Evolutionary conservation across 2,888 invertebrate genomes (phyloP), one percentile per base, ranked within the genome.

Genomic region (Caenorhabditis japonica): DNA sequence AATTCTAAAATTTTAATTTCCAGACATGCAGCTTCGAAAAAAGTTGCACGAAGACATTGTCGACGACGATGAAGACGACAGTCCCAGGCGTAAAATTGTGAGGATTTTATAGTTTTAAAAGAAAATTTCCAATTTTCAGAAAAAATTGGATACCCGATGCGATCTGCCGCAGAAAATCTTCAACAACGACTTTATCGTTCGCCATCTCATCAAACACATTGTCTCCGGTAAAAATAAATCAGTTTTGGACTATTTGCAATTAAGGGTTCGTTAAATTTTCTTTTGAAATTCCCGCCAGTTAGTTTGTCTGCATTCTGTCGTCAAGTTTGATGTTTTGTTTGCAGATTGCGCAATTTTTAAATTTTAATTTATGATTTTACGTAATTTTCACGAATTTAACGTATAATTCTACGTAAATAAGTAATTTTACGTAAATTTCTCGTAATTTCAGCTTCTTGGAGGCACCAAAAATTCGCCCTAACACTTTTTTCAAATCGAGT

Each of bases 21-120:
- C 46, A 41, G 43, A 47, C 38, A 64, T 64, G 64, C 55, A 39
- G 39, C 64, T 46, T 30, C 55, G 64, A 49, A 64, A 55, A 53
- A 64, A 64, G 56, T 43, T 64, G 64, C 64, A 56, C 49, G 64
- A 64, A 7, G 64, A 36, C 17, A 39, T 56, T 27, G 47, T 56
- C 49, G 64, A 64, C 27, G 62, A 19, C 36, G 62, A 62, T 23
- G 64, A 64, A 34, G 64, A 64, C 17, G 36, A 43, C 17, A 56
- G 55, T 30, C 64, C 64, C 10, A 47, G 47, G 17, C 55, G 64
- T 5, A 64, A 64, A 49, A 64, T 64, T n/a, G 64, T 64, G 8
- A 38, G 49, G n/a, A n/a, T 34, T 41, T 52, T 47, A 2, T 17
- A 3, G 7, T 13, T 23, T 19, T 13, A 5, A 23, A 33, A n/a